phyloP scores from a whole-genome alignment of 2,888 invertebrate species.

The Salpingus planirostris region DNA sequence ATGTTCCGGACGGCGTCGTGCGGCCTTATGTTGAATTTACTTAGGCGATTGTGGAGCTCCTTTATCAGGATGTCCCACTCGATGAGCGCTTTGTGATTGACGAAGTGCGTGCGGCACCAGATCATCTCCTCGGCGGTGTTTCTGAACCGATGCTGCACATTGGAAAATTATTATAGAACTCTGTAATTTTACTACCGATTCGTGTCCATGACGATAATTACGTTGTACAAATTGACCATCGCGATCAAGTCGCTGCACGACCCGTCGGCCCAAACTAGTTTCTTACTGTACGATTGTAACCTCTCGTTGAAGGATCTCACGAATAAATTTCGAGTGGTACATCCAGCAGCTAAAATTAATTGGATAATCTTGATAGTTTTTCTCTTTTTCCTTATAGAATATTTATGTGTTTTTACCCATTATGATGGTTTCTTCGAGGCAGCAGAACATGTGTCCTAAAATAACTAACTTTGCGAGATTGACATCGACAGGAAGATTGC shows the following conservation, averaged over 20 bases:
- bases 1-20: conserved; percentile 41
- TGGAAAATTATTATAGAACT: too few relatives aligned
- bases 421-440: conserved; percentile 74
- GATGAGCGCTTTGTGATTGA: conserved; percentile 61
- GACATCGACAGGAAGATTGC: conserved; percentile 74
- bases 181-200: too few relatives aligned
- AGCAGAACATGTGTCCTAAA: conserved; percentile 77
- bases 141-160: conserved; percentile 51
- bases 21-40: conserved; percentile 50
- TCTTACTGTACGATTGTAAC: conserved; percentile 63
- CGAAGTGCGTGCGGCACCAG: conserved; percentile 63
- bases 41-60: conserved; percentile 60
- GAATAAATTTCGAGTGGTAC: conserved; percentile 75
- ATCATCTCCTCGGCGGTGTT: conserved; percentile 18
- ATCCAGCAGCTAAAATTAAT: conserved; percentile 59
- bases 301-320: conserved; percentile 61
- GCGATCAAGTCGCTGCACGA: conserved; percentile 81
- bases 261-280: conserved; percentile 72
- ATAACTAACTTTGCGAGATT: conserved; percentile 74
- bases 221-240: conserved; percentile 69
- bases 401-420: conserved; percentile 49
- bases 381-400: too few relatives aligned
- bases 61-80: conserved; percentile 64
- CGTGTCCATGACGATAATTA: conserved; percentile 30
- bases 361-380: too few relatives aligned